A percentile compares a stretch with the other conserved stretches of the same genome.
Evolutionary conservation across 1,140 invertebrate species (phyloP).

Genomic region (Lepidurus apus): DNA sequence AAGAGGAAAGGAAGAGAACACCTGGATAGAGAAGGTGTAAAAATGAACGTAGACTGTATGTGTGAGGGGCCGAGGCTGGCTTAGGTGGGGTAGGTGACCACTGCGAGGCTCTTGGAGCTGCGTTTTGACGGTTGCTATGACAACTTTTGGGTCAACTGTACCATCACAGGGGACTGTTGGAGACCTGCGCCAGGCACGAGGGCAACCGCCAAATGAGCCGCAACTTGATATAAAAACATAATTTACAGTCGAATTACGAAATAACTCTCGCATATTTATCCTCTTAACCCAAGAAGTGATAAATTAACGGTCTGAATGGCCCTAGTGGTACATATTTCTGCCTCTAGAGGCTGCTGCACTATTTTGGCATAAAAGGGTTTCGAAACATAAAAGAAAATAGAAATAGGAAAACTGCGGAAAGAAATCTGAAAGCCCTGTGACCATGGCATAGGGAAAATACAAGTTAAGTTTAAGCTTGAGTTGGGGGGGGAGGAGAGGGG

Average conservation of each 20-base stretch:
- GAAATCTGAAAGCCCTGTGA: no score
- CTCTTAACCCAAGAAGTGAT: no score
- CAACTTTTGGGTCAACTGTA: constrained; percentile 11
- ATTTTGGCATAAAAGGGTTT: no score
- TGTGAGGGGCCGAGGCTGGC: not conserved
- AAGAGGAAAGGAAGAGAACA: not conserved
- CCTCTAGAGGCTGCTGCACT: no score
- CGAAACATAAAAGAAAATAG: no score
- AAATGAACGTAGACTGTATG: not conserved
- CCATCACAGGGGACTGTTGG: not conserved
- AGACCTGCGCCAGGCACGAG: constrained; percentile 13
- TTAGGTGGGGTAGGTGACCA: not conserved
- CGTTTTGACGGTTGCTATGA: constrained; percentile 18
- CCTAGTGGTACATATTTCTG: no score
- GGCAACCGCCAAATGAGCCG: not conserved
- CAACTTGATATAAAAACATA: not conserved
- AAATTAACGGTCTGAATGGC: no score
- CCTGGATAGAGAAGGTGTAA: not conserved
- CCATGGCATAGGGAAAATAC: not conserved
- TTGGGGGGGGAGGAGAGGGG: not conserved
- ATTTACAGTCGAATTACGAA: not conserved
- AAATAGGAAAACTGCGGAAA: no score
- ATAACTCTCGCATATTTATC: not conserved
- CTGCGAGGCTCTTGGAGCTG: not conserved
- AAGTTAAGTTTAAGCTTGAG: not conserved